Evolutionary conservation across 37 sponge, comb jelly and placozoan genomes (phyloP).

Genomic region (Aphrocallistes beatrix): DNA sequence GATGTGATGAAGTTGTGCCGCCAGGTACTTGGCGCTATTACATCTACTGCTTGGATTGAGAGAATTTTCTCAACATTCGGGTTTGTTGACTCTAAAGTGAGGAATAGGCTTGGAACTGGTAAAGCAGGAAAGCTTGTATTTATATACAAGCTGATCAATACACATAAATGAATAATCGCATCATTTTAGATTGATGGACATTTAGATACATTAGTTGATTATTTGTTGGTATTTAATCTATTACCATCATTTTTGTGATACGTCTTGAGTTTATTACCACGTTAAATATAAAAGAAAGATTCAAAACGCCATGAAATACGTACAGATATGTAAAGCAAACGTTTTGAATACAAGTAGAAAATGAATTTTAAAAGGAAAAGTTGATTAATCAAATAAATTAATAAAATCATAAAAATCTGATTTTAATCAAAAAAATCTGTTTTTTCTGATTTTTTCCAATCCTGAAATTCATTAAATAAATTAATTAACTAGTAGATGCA

Average conservation of each 20-base stretch:
- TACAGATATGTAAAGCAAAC: not conserved
- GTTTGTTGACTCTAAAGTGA: not conserved
- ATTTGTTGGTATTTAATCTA: not conserved
- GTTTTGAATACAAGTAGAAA: not conserved
- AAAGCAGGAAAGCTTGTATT: constrained; percentile 15
- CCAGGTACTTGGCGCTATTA: not conserved
- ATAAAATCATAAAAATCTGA: not conserved
- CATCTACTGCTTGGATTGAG: constrained; percentile 2
- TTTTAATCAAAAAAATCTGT: too few relatives aligned
- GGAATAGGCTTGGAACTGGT: constrained; percentile 11
- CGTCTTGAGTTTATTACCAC: not conserved
- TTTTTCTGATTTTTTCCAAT: too few relatives aligned
- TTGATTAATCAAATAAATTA: not conserved
- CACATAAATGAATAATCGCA: not conserved
- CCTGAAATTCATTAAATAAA: too few relatives aligned
- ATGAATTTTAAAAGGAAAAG: not conserved
- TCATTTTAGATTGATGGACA: not conserved
- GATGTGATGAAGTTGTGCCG: not conserved
- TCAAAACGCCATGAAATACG: not conserved
- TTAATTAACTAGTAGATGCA: too few relatives aligned
- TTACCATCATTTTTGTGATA: not conserved
- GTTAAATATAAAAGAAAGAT: not conserved
- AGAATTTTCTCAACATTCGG: constrained; percentile 17
- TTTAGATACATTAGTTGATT: not conserved
- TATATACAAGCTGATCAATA: constrained; percentile 11